A percentile compares a stretch with the other conserved stretches of the same genome.
Evolutionary conservation across 2,888 invertebrate species (phyloP).

Genomic region (Hydrotaea cyrtoneurina): DNA sequence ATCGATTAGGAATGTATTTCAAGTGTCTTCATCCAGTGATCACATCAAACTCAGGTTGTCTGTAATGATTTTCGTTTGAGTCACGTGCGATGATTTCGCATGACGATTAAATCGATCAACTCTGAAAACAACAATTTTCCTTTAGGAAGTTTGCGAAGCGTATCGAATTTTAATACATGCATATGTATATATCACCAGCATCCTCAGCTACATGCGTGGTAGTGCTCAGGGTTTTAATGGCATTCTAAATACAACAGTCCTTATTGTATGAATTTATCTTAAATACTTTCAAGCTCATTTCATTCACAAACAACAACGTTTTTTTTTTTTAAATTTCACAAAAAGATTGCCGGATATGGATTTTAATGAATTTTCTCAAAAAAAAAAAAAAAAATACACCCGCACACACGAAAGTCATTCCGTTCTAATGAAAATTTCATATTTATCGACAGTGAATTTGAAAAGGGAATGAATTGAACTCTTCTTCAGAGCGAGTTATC

Average conservation of each 20-base stretch:
- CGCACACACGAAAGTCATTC: neutral
- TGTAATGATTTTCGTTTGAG: no score
- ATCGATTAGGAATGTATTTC: no score
- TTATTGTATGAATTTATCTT: conserved; percentile 34
- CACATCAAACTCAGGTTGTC: no score
- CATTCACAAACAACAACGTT: neutral
- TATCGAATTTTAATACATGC: no score
- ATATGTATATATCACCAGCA: no score
- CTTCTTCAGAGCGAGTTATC: conserved; percentile 40
- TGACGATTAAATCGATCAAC: no score
- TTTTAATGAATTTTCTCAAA: conserved; percentile 40
- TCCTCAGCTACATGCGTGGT: neutral
- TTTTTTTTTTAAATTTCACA: conserved; percentile 6
- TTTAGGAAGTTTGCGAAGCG: no score
- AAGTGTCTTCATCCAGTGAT: no score
- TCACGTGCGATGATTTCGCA: no score
- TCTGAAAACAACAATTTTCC: no score
- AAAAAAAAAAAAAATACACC: neutral
- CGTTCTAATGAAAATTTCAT: conserved; percentile 26
- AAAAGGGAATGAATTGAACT: conserved; percentile 40
- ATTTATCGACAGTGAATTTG: neutral
- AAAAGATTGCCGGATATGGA: conserved; percentile 33
- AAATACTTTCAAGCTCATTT: conserved; percentile 47
- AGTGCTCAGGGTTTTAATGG: conserved; percentile 18
- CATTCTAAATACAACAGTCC: conserved; percentile 8